A percentile compares a stretch with the other conserved stretches of the same genome.
Conservation (phyloP, 2,888 invertebrate genomes). For the Scaptomyza parva region DNA sequence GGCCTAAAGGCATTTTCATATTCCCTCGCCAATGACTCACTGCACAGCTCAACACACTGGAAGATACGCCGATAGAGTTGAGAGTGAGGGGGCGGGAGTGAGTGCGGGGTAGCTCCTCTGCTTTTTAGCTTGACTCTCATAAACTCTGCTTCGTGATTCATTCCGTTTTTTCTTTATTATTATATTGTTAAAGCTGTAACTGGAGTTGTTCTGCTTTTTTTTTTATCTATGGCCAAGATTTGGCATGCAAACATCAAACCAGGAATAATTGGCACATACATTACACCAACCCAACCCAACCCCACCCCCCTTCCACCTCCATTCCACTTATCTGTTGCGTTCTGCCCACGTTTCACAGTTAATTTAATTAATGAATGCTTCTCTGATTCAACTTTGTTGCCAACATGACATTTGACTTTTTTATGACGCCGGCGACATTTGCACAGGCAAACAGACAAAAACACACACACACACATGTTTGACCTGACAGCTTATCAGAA, state of each 20-base stretch:
- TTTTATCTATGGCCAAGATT: constrained; percentile 57
- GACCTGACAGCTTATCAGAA: constrained; percentile 16
- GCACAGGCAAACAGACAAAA: background rate
- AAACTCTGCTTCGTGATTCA: constrained; percentile 60
- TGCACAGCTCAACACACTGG: background rate
- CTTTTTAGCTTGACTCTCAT: constrained; percentile 25
- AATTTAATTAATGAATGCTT: constrained; percentile 68
- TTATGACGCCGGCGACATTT: constrained; percentile 3
- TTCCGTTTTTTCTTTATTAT: constrained; percentile 24
- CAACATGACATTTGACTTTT: constrained; percentile 55
- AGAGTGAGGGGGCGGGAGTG: background rate
- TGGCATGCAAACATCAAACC: constrained; percentile 62
- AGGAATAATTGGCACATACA: constrained; percentile 60
- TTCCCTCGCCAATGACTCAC: constrained; percentile 59
- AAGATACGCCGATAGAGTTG: background rate
- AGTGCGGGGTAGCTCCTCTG: constrained; percentile 19
- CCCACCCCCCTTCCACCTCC: background rate
- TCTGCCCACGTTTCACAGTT: constrained; percentile 49
- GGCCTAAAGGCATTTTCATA: constrained; percentile 58
- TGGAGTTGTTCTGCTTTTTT: constrained; percentile 12
- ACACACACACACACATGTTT: background rate
- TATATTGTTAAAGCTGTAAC: constrained; percentile 7
- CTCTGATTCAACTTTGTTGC: constrained; percentile 41
- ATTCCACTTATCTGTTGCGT: constrained; percentile 9
- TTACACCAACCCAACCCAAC: constrained; percentile 31